Evolutionary conservation across 2,797 vertebrate genomes (phyloP), one percentile per base, ranked within the genome.

Genomic region (Parauchenoglanis punctatus): DNA sequence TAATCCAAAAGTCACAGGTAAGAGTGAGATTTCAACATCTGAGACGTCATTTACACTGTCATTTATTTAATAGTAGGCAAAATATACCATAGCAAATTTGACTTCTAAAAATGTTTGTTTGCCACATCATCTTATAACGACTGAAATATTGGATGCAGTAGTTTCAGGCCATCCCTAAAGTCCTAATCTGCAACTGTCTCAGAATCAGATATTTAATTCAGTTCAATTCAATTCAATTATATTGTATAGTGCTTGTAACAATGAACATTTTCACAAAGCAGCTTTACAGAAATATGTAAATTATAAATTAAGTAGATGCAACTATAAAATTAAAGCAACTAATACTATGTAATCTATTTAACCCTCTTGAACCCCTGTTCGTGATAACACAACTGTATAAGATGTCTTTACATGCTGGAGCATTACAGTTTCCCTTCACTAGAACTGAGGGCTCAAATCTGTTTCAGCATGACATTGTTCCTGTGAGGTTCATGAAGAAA

Each of bases 291-390:
- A 40, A 40, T 4, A 40, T 40, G 40, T 40, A 40, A 40, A 40
- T 40, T 40, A 40, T 40, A 40, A 40, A 40, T 40, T 40, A 40
- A 40, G 3, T 40, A 40, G 40, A 40, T 40, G 40, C 40, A 78
- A 35, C 7, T 52, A 49, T 52, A n/a, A 25, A 54, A 35, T 78
- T 35, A 58, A 59, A 40, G 18, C 5, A 80, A 77, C 15, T 52
- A 75, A 49, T 73, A 49, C 40, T 72, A 49, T 72, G 23, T 75
- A 6, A 70, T 70, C 31, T 75, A 75, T 75, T 75, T 75, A 15
- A 75, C 46, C 46, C 12, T 28, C 5, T 40, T 75, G 23, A n/a
- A 11, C 7, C 68, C 18, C 18, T 44, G 20, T 72, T 73, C 11
- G 12, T 67, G 1, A 12, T 31, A 67, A 67, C 23, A 49, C 12